These are phyloP conservation scores for Choloepus didactylus DNA, from an alignment of 2,797 vertebrate genomes.

Conservation along the genomic window DNA sequence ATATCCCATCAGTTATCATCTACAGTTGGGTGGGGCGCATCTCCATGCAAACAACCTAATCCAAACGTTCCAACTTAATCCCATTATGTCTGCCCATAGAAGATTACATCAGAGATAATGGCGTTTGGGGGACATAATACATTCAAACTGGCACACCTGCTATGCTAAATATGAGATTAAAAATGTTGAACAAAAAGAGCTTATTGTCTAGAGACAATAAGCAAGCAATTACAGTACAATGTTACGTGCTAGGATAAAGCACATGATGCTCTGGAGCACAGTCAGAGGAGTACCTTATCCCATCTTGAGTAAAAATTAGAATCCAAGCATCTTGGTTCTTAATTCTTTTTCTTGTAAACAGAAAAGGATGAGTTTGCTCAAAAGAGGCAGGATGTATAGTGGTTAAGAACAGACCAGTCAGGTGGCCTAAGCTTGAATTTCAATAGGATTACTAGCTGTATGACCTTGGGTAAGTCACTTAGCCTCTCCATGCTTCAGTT, in stretches of 20 bases:
- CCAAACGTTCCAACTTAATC: no score
- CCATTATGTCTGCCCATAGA: no score
- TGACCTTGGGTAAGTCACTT: background rate
- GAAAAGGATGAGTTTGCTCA: background rate
- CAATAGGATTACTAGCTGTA: background rate
- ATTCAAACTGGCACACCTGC: no score
- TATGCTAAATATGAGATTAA: conserved; percentile 25
- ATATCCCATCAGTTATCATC: no score
- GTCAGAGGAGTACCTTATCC: background rate
- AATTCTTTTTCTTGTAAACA: conserved; percentile 7
- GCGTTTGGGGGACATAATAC: no score
- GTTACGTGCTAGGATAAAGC: background rate
- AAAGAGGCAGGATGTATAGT: background rate
- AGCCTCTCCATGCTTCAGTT: background rate
- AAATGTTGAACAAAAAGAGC: background rate
- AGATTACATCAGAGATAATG: no score
- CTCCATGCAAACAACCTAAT: no score
- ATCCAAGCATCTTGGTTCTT: background rate
- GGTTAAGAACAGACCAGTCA: background rate
- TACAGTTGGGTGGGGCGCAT: no score
- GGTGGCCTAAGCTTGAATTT: background rate
- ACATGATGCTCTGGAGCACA: background rate
- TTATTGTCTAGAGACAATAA: conserved; percentile 45
- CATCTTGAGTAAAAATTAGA: conserved; percentile 4
- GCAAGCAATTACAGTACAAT: background rate